Percentiles rank a stretch among this genome's conserved stretches.
phyloP scores from a whole-genome alignment of 2,888 invertebrate genomes.

The Trisateles emortualis region DNA sequence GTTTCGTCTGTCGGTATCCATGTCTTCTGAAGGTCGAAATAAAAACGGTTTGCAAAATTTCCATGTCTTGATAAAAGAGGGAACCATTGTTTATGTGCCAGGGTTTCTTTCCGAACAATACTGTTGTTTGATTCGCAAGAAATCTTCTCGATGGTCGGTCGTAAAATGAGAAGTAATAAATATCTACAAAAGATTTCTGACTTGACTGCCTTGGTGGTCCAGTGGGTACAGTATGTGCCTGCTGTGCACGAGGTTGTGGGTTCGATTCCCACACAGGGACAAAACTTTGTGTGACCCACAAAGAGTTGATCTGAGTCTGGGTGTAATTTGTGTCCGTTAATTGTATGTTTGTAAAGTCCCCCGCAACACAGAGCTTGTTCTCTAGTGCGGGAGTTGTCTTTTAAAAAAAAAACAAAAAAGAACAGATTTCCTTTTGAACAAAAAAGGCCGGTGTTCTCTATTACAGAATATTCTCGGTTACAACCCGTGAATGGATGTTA shows the following conservation, averaged over 20 bases:
- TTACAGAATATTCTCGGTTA: not conserved
- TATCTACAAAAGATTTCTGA: not conserved
- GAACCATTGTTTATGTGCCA: constrained; percentile 1
- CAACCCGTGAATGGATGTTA: not conserved
- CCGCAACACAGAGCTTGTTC: too few relatives aligned
- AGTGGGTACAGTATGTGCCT: too few relatives aligned
- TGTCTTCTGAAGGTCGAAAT: not conserved
- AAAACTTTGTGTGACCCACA: too few relatives aligned
- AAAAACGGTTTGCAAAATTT: not conserved
- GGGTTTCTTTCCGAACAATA: not conserved
- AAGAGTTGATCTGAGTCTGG: too few relatives aligned
- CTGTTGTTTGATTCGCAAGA: not conserved
- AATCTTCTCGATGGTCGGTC: not conserved
- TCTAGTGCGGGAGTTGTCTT: too few relatives aligned
- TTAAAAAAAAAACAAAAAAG: too few relatives aligned
- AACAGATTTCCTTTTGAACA: too few relatives aligned
- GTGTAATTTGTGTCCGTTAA: too few relatives aligned
- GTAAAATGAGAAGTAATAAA: not conserved
- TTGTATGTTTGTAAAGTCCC: too few relatives aligned
- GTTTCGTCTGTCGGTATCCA: constrained; percentile 2
- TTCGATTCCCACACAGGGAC: too few relatives aligned
- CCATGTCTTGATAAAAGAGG: not conserved
- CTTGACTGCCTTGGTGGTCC: too few relatives aligned
- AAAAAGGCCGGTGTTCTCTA: not conserved
- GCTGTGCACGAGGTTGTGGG: too few relatives aligned